phyloP scores from a whole-genome alignment of 2,113 vertebrate species.

The Equus przewalskii region DNA sequence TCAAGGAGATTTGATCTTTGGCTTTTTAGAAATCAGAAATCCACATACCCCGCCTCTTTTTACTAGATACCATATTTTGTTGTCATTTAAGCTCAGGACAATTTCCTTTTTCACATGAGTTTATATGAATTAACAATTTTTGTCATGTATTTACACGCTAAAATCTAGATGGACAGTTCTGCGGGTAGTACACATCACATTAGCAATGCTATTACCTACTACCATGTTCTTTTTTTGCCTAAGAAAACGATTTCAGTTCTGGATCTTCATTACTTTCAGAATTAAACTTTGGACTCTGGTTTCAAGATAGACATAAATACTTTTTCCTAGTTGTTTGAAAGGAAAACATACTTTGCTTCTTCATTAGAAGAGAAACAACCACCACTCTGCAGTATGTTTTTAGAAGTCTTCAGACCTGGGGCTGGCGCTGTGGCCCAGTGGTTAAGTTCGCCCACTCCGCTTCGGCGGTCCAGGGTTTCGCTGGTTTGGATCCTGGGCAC shows the following conservation, averaged over 20 bases:
- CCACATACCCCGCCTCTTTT: neutral
- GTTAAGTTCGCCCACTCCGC: too few relatives aligned
- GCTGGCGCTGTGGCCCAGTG: too few relatives aligned
- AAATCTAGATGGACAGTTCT: slow-evolving; percentile 26
- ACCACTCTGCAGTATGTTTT: neutral
- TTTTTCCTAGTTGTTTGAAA: slow-evolving; percentile 46
- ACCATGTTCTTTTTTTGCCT: neutral
- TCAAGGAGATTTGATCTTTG: slow-evolving; percentile 53
- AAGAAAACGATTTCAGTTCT: slow-evolving; percentile 40
- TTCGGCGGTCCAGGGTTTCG: too few relatives aligned
- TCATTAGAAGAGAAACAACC: neutral
- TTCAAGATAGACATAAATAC: slow-evolving; percentile 37
- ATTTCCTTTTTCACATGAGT: neutral
- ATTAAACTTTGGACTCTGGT: slow-evolving; percentile 23
- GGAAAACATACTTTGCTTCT: slow-evolving; percentile 25
- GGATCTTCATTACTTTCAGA: slow-evolving; percentile 43
- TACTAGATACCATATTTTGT: neutral
- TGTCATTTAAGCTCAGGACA: neutral
- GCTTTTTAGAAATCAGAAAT: slow-evolving; percentile 51
- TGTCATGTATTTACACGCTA: slow-evolving; percentile 1
- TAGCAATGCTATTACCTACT: neutral
- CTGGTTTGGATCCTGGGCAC: too few relatives aligned
- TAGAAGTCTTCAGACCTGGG: neutral
- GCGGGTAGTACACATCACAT: neutral
- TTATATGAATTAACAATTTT: neutral